Conservation (phyloP, 2,113 vertebrate species). For the Notarius quadriscutis region DNA sequence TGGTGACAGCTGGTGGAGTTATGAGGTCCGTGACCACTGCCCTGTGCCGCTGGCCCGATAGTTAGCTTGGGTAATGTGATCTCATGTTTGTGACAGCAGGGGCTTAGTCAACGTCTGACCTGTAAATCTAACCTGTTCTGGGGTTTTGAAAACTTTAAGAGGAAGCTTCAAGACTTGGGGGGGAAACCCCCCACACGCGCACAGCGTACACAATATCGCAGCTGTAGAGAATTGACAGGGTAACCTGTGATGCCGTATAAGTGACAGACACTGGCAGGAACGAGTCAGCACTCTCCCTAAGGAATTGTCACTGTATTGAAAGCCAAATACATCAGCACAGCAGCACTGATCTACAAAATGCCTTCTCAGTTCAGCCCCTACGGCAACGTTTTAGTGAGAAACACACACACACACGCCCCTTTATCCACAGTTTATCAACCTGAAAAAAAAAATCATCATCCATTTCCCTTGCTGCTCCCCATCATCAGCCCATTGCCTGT, state of each 20-base stretch:
- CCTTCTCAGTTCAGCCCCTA: conserved; percentile 44
- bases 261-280: conserved; percentile 51
- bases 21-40: conserved; percentile 16
- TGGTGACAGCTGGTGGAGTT: conserved; percentile 40
- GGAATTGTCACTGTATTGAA: conserved; percentile 48
- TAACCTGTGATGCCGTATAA: conserved; percentile 49
- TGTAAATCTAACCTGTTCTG: conserved; percentile 18
- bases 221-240: conserved; percentile 35
- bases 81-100: conserved; percentile 49
- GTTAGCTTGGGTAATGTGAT: conserved; percentile 24
- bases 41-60: conserved; percentile 38
- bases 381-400: conserved; percentile 29
- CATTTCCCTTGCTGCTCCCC: background rate
- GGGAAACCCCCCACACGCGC: background rate
- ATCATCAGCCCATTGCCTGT: conserved; percentile 64
- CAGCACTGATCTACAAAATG: conserved; percentile 50
- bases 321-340: conserved; percentile 52
- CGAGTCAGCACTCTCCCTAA: conserved; percentile 39
- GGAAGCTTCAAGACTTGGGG: background rate
- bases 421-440: conserved; percentile 31
- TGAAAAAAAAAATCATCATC: background rate
- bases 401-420: conserved; percentile 24
- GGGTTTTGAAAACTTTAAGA: conserved; percentile 15
- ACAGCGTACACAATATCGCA: conserved; percentile 13
- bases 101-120: conserved; percentile 29